Evolutionary conservation across 2,888 invertebrate genomes (phyloP).

Genomic region (Mamestra brassicae): DNA sequence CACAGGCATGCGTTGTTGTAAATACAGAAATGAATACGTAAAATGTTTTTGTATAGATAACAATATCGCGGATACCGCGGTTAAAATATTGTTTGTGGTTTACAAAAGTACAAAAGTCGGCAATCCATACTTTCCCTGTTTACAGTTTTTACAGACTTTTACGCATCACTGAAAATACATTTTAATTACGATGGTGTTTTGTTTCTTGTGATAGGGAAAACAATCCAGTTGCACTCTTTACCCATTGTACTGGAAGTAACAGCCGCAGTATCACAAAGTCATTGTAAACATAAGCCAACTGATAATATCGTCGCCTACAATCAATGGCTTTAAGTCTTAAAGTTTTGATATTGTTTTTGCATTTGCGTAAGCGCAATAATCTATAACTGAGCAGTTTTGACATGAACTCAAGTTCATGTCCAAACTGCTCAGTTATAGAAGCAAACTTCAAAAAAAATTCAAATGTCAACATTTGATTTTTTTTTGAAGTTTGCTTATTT

Average conservation of each 20-base stretch:
- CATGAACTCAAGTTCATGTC: not conserved
- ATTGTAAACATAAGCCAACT: constrained; percentile 9
- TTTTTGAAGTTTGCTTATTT: not conserved
- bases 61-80: constrained; percentile 18
- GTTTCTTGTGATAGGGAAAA: constrained; percentile 18
- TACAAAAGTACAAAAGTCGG: constrained; percentile 7
- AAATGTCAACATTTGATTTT: constrained; percentile 24
- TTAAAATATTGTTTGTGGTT: constrained; percentile 14
- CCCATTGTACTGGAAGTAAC: not conserved
- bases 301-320: constrained; percentile 22
- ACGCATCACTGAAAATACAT: constrained; percentile 5
- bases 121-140: not conserved
- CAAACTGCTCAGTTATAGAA: no score
- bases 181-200: constrained; percentile 1
- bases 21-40: constrained; percentile 22
- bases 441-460: no score
- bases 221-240: not conserved
- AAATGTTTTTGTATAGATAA: constrained; percentile 38
- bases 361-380: not conserved
- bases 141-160: constrained; percentile 6
- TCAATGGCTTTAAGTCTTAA: constrained; percentile 5
- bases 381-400: constrained; percentile 2
- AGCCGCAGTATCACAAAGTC: constrained; percentile 7
- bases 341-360: constrained; percentile 2
- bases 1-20: constrained; percentile 11